Evolutionary conservation across 2,888 invertebrate species (phyloP).

Genomic region (Lamellibrachia columna): DNA sequence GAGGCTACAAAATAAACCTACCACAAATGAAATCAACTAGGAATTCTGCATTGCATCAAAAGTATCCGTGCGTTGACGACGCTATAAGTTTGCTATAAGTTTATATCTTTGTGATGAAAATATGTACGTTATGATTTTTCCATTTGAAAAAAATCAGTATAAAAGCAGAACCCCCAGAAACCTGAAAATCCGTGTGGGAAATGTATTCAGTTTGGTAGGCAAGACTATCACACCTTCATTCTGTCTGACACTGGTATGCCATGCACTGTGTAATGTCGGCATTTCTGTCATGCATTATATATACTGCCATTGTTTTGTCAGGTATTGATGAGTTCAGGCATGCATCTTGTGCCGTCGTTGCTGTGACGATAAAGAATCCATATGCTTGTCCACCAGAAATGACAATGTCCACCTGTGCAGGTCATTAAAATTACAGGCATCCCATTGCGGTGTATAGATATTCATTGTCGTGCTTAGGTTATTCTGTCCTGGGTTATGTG

Average conservation of each 20-base stretch:
- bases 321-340: not conserved
- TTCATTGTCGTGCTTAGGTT: not conserved
- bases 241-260: not conserved
- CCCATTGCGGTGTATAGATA: not conserved
- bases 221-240: not conserved
- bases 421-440: not conserved
- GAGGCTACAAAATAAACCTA: too few relatives aligned
- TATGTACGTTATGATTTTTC: too few relatives aligned
- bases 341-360: not conserved
- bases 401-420: not conserved
- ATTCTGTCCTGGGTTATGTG: not conserved
- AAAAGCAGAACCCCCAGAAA: too few relatives aligned
- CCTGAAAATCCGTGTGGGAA: too few relatives aligned
- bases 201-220: too few relatives aligned
- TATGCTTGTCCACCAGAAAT: not conserved
- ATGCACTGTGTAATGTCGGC: not conserved
- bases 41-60: too few relatives aligned
- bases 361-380: not conserved
- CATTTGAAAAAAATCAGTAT: too few relatives aligned
- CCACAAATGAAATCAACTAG: too few relatives aligned
- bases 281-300: not conserved
- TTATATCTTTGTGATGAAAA: too few relatives aligned
- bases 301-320: conserved; percentile 4
- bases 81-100: too few relatives aligned
- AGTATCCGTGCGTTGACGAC: too few relatives aligned